phyloP scores from a whole-genome alignment of 2,797 vertebrate genomes.

The Sarcophilus harrisii region DNA sequence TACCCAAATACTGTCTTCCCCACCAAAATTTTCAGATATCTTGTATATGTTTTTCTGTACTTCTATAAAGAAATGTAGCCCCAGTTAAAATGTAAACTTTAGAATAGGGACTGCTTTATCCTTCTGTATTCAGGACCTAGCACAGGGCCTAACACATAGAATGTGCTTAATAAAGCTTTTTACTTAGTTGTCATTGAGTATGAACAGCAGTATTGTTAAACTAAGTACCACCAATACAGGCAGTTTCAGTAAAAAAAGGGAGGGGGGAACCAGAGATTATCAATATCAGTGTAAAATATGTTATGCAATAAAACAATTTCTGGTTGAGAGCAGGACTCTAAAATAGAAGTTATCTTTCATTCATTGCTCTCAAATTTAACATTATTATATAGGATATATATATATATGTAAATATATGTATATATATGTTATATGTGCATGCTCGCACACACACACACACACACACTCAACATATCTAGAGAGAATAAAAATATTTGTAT shows the following conservation, averaged over 20 bases:
- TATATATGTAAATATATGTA: neutral
- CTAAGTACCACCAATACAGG: neutral
- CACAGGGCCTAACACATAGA: neutral
- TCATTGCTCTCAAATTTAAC: neutral
- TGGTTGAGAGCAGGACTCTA: neutral
- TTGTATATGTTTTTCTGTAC: neutral
- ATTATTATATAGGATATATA: neutral
- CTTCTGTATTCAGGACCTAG: neutral
- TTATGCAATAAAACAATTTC: neutral
- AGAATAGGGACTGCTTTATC: neutral
- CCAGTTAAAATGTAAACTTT: neutral
- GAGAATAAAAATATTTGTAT: neutral
- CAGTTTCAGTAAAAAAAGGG: neutral
- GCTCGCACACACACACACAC: too few relatives aligned
- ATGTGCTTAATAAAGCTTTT: neutral
- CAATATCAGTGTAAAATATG: neutral
- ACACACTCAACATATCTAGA: too few relatives aligned
- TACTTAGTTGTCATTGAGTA: neutral
- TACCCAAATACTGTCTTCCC: neutral
- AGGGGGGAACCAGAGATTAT: neutral
- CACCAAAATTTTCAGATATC: neutral
- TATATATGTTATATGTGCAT: neutral
- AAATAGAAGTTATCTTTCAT: neutral
- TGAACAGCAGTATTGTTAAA: neutral
- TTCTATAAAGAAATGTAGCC: neutral